Evolutionary conservation across 2,797 vertebrate species (phyloP), one percentile per base, ranked within the genome.

Genomic region (Spea hammondii): DNA sequence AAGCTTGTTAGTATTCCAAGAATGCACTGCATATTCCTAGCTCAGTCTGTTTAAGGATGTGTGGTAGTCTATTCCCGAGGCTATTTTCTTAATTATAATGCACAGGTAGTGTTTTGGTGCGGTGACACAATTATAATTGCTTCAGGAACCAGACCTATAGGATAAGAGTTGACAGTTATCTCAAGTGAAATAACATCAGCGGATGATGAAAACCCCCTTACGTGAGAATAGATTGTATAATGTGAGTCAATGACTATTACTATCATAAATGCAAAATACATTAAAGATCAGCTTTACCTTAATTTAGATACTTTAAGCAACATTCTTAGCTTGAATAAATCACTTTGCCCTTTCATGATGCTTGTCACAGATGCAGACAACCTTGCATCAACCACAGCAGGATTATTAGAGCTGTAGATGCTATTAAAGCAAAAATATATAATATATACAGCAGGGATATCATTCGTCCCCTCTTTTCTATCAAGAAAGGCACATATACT

Each of bases 341-440:
- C 17, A 65, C 57, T 12, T 48, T 32, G 47, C 51, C 55, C 46
- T 71, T 70, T 49, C 55, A 17, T 68, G 47, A 32, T 68, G 70
- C 60, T 49, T 55, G 67, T 69, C 45, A 49, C 76, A 65, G 76
- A 78, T 71, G 4, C n/a, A 78, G 71, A 70, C 76, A 70, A 50
- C 46, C 76, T 54, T 49, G 50, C 70, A 78, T 71, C 76, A 78
- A 47, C 12, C 67, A 53, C 51, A 55, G 59, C 14, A 71, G 49
- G 54, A 69, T 64, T 71, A 59, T 70, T 70, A 64, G 57, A 70
- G 65, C 47, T 65, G 59, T 68, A 71, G 67, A 65, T 78, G 59
- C 70, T 59, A 78, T 65, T 78, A 68, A 65, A 55, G 68, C 57
- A 78, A 59, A 65, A 78, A 78, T 70, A 54, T 11, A 70, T 50